phyloP scores from a whole-genome alignment of 1,140 invertebrate species.

The Diorhabda sublineata region DNA sequence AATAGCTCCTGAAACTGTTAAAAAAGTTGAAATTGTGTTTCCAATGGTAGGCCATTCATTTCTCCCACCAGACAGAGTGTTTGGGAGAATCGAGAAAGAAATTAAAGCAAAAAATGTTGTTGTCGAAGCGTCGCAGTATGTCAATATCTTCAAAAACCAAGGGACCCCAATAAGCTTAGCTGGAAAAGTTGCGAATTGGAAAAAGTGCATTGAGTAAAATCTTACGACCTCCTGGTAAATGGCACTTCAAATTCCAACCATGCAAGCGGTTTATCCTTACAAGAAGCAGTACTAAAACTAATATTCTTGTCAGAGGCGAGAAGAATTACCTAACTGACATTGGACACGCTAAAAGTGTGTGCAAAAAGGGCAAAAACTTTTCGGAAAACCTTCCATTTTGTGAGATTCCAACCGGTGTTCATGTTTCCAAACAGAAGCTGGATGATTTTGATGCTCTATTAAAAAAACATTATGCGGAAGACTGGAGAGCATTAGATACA shows the following conservation, averaged over 20 bases:
- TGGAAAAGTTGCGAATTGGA: conserved; percentile 6
- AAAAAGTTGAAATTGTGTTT: no score
- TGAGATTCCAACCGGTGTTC: neutral
- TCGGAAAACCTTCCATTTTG: neutral
- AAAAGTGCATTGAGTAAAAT: conserved; percentile 4
- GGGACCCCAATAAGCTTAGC: no score
- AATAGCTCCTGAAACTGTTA: no score
- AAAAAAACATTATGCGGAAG: conserved; percentile 7
- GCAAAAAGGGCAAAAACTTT: conserved; percentile 11
- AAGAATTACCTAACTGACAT: conserved; percentile 3
- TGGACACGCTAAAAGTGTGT: conserved; percentile 8
- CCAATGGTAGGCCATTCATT: no score
- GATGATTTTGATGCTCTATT: conserved; percentile 8
- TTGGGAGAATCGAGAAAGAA: no score
- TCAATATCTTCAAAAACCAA: no score
- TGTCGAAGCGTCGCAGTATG: no score
- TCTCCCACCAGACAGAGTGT: no score
- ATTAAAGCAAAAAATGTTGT: no score
- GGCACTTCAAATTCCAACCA: conserved; percentile 19
- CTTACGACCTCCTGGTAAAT: conserved; percentile 12
- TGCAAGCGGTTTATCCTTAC: conserved; percentile 15
- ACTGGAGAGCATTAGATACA: conserved; percentile 24
- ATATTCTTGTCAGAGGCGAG: conserved; percentile 9
- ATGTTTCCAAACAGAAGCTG: conserved; percentile 7
- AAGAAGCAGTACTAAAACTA: conserved; percentile 5